Base-by-base conservation (phyloP, 2,888 invertebrate species). In the Macrosiphum euphorbiae region DNA sequence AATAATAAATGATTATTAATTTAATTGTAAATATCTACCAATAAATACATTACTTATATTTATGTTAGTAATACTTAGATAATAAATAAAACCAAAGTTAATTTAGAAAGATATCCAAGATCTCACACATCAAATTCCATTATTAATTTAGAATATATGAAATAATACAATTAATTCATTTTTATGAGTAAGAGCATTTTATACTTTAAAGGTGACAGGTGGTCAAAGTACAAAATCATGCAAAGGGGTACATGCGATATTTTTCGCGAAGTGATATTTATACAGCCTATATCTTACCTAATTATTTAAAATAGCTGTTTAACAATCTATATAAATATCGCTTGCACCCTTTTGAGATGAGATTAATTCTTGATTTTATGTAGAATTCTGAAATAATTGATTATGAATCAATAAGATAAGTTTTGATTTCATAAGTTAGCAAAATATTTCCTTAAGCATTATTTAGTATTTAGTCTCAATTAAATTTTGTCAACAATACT, bases 201-300 rank as follows among this genome's bases (percentile, higher is more conserved):
- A 90, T 35, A n/a, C 35, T 90, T 92, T 10, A 92, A 87, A 87
- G 28, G 41, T 78, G 4, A 52, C 13, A 78, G 5, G 35, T 52
- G 5, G 50, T 52, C 13, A 78, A 78, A 84, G 35, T 84, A 91
- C 41, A 58, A 89, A 93, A 85, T 85, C 93, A 93, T 93, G 93
- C 93, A 90, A 85, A 93, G 84, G 55, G 55, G 89, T 93, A 90
- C 93, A 93, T 90, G 89, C 89, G 93, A 93, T 90, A 58, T 89
- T 47, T 78, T 93, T 93, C 35, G 50, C 85, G 47, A 88, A 85
- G 85, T 90, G 58, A 93, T 90, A 93, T 90, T 92, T 90, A 89
- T 90, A 90, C 67, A 88, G 55, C 88, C 92, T 90, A 85, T 58
- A 90, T 93, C 93, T 93, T 93, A 93, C 93, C 93, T 93, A 93